Evolutionary conservation across 2,113 vertebrate genomes (phyloP).

Genomic region (Nothoprocta perdicaria): DNA sequence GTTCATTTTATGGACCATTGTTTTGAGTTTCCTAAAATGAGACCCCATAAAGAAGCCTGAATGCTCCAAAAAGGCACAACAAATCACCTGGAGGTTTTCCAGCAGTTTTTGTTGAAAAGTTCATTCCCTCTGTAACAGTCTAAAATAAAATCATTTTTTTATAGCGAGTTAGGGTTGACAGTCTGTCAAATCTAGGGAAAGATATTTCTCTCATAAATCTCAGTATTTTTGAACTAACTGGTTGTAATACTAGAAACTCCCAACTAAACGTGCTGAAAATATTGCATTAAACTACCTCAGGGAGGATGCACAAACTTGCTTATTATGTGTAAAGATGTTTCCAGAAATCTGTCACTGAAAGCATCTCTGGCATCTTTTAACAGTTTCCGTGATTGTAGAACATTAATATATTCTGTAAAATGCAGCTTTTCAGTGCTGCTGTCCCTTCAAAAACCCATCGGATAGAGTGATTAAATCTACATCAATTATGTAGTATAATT

Average conservation of each 20-base stretch:
- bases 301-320: neutral
- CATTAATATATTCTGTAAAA: conserved; percentile 4
- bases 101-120: neutral
- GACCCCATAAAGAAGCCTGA: neutral
- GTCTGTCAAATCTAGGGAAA: neutral
- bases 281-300: neutral
- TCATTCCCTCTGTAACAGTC: neutral
- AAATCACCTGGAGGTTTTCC: neutral
- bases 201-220: neutral
- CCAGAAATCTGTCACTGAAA: neutral
- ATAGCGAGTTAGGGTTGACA: neutral
- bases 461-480: conserved; percentile 70
- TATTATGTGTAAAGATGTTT: neutral
- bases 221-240: neutral
- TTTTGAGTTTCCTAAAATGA: neutral
- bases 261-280: neutral
- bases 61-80: neutral
- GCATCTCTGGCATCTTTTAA: neutral
- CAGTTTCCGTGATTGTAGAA: neutral
- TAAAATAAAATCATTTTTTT: neutral
- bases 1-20: neutral
- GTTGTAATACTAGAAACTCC: neutral
- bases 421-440: conserved; percentile 30
- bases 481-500: conserved; percentile 68
- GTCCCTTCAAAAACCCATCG: conserved; percentile 47